Evolutionary conservation across 2,113 vertebrate species (phyloP), one percentile per base, ranked within the genome.

Genomic region (Anoplopoma fimbria): DNA sequence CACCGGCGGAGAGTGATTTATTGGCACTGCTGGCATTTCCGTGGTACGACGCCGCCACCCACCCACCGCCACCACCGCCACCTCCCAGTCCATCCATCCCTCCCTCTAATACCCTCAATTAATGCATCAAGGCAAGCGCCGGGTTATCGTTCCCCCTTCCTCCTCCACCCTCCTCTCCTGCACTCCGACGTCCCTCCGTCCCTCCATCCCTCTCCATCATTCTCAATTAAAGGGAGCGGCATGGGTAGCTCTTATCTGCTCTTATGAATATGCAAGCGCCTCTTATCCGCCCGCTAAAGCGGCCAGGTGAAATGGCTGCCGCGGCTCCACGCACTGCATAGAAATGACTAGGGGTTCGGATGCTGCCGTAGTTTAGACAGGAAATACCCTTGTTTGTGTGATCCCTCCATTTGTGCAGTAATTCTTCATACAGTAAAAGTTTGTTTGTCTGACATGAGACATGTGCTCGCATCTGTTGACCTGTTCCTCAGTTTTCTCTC

Each of bases 201-300:
- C 77, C 81, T 88, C 85, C 80, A 69, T 92, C 82, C 90, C 89
- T 92, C 93, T 93, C 90, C 93, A 94, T 95, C 93, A 93, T 94
- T 94, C 95, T 93, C 92, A 94, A 92, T 95, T 94, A 94, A 92
- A 92, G 87, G 83, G 71, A 90, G 87, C 83, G 84, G 92, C 87
- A 92, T 88, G 87, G 91, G 85, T 90, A 69, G 85, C 90, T 92
- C 93, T 91, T 95, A 95, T 95, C 94, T 91, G 83, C 75, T 75
- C 81, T 89, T 93, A 93, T 95, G 92, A 94, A 95, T 94, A 95
- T 95, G 91, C 92, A 94, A 42, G 77, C 79, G 40, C 63, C 84
- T 88, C 92, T 94, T 93, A 93, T 94, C 89, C 81, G 42, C 63
- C 55, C 14, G 23, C 76, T 38, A 27, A 57, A 63, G 87, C 87